Percentiles rank a stretch among this genome's conserved stretches.
phyloP scores from a whole-genome alignment of 1,140 invertebrate genomes.

The Trachymyrmex septentrionalis region DNA sequence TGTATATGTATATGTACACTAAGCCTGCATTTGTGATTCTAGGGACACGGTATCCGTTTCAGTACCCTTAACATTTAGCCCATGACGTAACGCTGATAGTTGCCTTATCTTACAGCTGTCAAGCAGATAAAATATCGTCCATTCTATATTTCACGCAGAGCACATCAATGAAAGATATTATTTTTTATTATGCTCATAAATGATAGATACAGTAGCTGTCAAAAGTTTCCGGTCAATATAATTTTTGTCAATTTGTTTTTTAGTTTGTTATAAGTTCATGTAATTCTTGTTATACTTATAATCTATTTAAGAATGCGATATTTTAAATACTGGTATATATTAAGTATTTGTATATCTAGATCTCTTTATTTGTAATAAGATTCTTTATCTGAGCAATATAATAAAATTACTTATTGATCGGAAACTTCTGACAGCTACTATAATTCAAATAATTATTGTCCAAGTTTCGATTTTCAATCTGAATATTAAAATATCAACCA shows the following conservation, averaged over 20 bases:
- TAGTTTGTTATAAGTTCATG: no score
- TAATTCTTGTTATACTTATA: no score
- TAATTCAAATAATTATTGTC: neutral
- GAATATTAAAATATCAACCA: neutral
- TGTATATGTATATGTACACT: neutral
- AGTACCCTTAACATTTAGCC: slow-evolving; percentile 48
- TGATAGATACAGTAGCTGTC: neutral
- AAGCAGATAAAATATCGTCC: slow-evolving; percentile 16
- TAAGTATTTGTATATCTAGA: no score
- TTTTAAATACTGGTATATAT: no score
- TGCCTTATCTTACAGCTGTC: slow-evolving; percentile 10
- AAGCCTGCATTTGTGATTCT: slow-evolving; percentile 42
- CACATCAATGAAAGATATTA: slow-evolving; percentile 28
- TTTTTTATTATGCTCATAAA: neutral
- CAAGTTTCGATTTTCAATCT: neutral
- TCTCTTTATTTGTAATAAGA: no score
- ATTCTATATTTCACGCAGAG: neutral
- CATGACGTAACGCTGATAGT: slow-evolving; percentile 43
- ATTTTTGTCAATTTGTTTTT: no score
- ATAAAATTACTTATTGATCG: no score
- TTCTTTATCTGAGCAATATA: no score
- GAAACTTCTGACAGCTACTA: neutral
- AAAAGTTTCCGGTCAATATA: no score
- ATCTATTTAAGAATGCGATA: no score
- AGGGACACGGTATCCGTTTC: slow-evolving; percentile 43